Base-by-base conservation (phyloP, 2,888 invertebrate genomes). In the Eilema sororculum region DNA sequence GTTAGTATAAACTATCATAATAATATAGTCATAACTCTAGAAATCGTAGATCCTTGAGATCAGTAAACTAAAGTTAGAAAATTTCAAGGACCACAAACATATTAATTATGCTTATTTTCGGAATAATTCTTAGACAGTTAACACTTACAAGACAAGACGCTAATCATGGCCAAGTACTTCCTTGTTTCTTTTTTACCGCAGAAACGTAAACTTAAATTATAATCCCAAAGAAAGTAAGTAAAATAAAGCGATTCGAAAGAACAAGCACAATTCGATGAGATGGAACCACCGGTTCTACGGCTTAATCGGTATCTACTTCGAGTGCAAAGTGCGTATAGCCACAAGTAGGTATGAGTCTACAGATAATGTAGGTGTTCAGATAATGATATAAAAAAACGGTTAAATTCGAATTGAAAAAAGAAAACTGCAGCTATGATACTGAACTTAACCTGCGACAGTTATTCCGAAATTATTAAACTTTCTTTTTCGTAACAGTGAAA, bases 261-360 rank as follows among this genome's bases (percentile, higher is more conserved):
- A 52, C 52, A 52, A 52, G 37, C 63, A 74, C 68, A 72, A 71
- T 77, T 74, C 70, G 66, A 77, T 79, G 77, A 59, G 67, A 63
- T 68, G 68, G 68, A 67, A 60, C 59, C 22, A 16, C 28, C 67
- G 72, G 71, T 70, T 73, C 28, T 60, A 63, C 69, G 62, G 25
- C 33, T 67, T 52, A 52, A 71, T 71, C 56, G 59, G 58, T 59
- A 67, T 41, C 62, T 62, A 33, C 13, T 62, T 75, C 78, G 76
- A 71, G 76, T 73, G 64, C 73, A 75, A 66, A 81, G 65, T 75
- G 73, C 73, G 78, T 78, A 52, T 60, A 80, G 59, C 16, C 37
- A 46, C 20, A 5, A 20, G 5, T 46, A 46, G 0, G 20, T 20
- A 13, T 46, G 20, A 13, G 20, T n/a, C n/a, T n/a, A n/a, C 46